These are phyloP conservation scores for Pandemis corylana DNA, from an alignment of 2,888 invertebrate species.

Conservation along the genomic window DNA sequence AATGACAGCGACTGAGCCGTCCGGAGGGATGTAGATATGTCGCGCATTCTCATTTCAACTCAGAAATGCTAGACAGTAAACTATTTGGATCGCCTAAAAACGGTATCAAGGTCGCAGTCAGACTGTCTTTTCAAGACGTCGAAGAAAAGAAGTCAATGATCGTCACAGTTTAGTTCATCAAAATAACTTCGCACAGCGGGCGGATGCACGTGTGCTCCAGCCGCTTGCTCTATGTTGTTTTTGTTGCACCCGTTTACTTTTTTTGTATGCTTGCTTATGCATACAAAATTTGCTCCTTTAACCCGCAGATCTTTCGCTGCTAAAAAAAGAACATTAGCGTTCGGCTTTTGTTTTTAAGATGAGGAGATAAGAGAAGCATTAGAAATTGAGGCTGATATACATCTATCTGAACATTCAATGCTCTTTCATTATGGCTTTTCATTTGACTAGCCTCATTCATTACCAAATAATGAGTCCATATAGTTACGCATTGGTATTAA, in stretches of 20 bases:
- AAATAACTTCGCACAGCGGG: slow-evolving; percentile 78
- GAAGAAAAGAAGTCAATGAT: slow-evolving; percentile 29
- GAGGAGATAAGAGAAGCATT: slow-evolving; percentile 27
- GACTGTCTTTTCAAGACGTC: slow-evolving; percentile 27
- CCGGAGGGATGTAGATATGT: not conserved
- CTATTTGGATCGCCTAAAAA: slow-evolving; percentile 24
- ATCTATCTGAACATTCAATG: slow-evolving; percentile 12
- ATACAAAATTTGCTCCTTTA: slow-evolving; percentile 22
- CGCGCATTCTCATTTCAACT: not conserved
- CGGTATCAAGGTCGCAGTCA: slow-evolving; percentile 26
- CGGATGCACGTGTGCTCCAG: slow-evolving; percentile 83
- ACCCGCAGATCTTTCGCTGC: slow-evolving; percentile 40
- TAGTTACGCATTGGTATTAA: not conserved
- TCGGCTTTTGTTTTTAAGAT: slow-evolving; percentile 36
- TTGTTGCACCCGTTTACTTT: slow-evolving; percentile 63
- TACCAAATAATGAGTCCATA: not conserved
- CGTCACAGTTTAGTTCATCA: slow-evolving; percentile 49
- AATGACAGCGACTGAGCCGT: not conserved
- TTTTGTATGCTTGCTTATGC: slow-evolving; percentile 9
- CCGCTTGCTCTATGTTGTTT: slow-evolving; percentile 65
- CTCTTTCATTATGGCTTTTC: not conserved
- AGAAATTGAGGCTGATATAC: slow-evolving; percentile 14
- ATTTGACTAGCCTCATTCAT: not conserved
- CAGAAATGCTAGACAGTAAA: slow-evolving; percentile 25
- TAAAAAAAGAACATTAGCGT: slow-evolving; percentile 22